phyloP scores from a whole-genome alignment of 1,140 invertebrate genomes.

The Caenorhabditis remanei region DNA sequence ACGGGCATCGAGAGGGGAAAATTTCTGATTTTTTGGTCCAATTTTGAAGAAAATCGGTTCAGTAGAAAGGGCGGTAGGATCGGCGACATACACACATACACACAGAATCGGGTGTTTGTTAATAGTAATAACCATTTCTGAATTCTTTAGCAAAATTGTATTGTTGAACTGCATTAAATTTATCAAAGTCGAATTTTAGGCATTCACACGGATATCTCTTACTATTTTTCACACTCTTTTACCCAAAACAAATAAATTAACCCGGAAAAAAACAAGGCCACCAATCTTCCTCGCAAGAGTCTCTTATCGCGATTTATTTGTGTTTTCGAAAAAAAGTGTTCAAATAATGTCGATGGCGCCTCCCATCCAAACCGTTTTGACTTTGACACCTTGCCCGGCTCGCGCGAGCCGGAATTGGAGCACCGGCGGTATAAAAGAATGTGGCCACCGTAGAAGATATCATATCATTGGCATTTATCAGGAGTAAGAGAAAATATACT shows the following conservation, averaged over 20 bases:
- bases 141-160: slow-evolving; percentile 10
- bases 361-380: slow-evolving; percentile 1
- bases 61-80: no score
- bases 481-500: neutral
- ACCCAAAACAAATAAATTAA: slow-evolving; percentile 35
- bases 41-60: no score
- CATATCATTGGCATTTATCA: slow-evolving; percentile 16
- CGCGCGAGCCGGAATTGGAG: slow-evolving; percentile 11
- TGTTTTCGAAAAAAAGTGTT: slow-evolving; percentile 29
- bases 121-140: slow-evolving; percentile 11
- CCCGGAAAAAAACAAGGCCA: slow-evolving; percentile 22
- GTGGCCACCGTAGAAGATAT: slow-evolving; percentile 26
- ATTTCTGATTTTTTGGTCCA: no score
- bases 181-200: neutral
- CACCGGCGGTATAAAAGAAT: slow-evolving; percentile 41
- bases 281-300: slow-evolving; percentile 20
- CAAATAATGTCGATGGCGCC: slow-evolving; percentile 42
- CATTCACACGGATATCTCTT: neutral
- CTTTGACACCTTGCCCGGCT: slow-evolving; percentile 53
- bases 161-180: slow-evolving; percentile 14
- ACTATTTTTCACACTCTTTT: neutral
- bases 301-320: slow-evolving; percentile 51
- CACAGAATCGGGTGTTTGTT: no score
- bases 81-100: no score
- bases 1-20: no score